These are phyloP conservation scores for Galago senegalensis DNA, from an alignment of 2,797 vertebrate species.

Conservation along the genomic window DNA sequence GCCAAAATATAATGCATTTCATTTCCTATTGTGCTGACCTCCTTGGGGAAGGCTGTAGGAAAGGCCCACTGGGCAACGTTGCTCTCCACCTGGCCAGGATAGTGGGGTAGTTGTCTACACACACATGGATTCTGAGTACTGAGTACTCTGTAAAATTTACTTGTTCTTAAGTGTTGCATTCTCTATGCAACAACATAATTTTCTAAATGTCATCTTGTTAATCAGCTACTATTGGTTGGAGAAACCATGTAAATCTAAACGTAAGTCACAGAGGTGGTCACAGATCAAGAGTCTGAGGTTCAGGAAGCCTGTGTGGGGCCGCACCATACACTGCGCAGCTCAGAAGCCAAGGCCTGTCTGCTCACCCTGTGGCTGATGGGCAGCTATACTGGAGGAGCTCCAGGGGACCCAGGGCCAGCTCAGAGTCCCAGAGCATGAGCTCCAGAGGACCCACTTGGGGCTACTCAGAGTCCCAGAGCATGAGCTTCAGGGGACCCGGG, in stretches of 20 bases:
- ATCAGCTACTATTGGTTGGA: neutral
- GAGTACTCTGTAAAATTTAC: no score
- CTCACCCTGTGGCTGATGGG: no score
- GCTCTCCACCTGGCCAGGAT: fast-evolving
- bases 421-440: no score
- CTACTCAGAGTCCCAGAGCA: no score
- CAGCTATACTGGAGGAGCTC: neutral
- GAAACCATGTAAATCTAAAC: neutral
- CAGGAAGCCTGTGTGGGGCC: neutral
- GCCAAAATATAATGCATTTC: neutral
- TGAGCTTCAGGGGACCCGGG: neutral
- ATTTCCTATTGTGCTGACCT: neutral
- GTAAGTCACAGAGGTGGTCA: neutral
- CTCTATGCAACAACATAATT: neutral
- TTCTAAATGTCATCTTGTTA: neutral
- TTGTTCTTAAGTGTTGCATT: neutral
- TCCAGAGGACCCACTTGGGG: no score
- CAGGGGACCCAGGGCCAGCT: neutral
- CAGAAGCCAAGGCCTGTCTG: neutral
- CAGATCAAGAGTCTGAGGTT: neutral
- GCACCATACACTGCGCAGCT: neutral
- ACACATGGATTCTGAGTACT: neutral
- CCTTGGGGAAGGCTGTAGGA: neutral
- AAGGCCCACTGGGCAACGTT: fast-evolving
- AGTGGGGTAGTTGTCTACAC: neutral